phyloP scores from a whole-genome alignment of 2,113 vertebrate genomes.

The Calyptommatus sinebrachiatus region DNA sequence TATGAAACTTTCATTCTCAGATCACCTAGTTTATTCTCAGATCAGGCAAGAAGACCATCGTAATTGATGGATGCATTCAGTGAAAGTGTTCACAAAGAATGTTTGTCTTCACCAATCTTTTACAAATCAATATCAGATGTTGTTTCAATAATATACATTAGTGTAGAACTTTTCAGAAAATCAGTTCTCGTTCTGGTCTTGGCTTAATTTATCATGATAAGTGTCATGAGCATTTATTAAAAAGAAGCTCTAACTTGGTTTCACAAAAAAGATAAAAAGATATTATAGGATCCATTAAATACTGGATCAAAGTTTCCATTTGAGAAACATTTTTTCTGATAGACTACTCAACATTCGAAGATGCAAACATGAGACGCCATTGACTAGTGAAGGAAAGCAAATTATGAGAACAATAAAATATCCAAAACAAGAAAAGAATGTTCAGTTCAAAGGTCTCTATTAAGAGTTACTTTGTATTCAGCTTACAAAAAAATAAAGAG shows the following conservation, averaged over 20 bases:
- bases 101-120: conserved; percentile 18
- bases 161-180: conserved; percentile 13
- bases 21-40: neutral
- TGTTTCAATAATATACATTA: conserved; percentile 25
- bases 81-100: conserved; percentile 10
- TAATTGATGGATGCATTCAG: conserved; percentile 30
- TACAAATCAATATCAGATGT: conserved; percentile 25
- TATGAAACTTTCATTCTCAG: conserved; percentile 5
- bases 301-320: too few species aligned
- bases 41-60: conserved; percentile 22
- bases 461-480: rapidly evolving
- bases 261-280: neutral
- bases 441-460: conserved; percentile 28
- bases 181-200: neutral
- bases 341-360: neutral
- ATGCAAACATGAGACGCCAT: neutral
- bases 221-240: conserved; percentile 20
- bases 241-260: neutral
- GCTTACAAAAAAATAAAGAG: neutral
- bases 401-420: neutral
- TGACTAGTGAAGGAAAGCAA: neutral
- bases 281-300: neutral
- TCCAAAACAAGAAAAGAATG: neutral
- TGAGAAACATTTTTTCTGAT: neutral
- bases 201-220: conserved; percentile 15